A percentile compares a stretch with the other conserved stretches of the same genome.
These are phyloP conservation scores for Altica lythri DNA, from an alignment of 2,888 invertebrate genomes.

Conservation along the genomic window DNA sequence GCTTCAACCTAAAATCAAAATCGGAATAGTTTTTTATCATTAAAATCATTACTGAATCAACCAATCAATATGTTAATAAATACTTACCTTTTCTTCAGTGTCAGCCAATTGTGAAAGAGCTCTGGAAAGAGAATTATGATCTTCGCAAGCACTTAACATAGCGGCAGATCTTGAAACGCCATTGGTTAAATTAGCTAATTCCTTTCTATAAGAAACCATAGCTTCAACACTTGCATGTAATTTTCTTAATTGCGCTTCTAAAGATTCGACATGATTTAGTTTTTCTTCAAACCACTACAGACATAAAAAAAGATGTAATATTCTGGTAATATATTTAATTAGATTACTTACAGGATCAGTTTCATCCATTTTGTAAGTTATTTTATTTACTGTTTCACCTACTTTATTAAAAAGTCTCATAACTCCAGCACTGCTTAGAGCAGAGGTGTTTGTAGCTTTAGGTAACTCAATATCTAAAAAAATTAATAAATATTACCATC, in stretches of 20 bases:
- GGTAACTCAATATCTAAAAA: constrained; percentile 84
- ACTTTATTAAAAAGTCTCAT: constrained; percentile 94
- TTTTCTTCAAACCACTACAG: constrained; percentile 98
- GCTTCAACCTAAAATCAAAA: constrained; percentile 70
- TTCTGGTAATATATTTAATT: neutral
- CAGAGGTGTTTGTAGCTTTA: constrained; percentile 92
- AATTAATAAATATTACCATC: constrained; percentile 4
- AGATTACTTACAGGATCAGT: constrained; percentile 85
- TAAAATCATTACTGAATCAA: no score
- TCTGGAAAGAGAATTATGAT: constrained; percentile 87
- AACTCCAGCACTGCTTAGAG: constrained; percentile 93
- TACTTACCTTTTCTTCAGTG: constrained; percentile 74
- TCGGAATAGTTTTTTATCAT: no score
- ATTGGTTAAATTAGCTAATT: constrained; percentile 78
- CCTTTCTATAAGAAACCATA: constrained; percentile 83
- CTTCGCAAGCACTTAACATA: constrained; percentile 90
- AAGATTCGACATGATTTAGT: constrained; percentile 84
- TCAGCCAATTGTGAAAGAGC: constrained; percentile 91
- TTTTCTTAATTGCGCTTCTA: constrained; percentile 87
- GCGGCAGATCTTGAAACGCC: constrained; percentile 86
- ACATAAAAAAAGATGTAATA: constrained; percentile 8
- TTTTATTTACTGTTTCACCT: constrained; percentile 97
- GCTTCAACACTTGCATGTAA: constrained; percentile 86
- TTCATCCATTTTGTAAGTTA: constrained; percentile 99
- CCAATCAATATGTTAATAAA: neutral